Evolutionary conservation across 2,797 vertebrate species (phyloP).

Genomic region (Hoplostethus mediterraneus): DNA sequence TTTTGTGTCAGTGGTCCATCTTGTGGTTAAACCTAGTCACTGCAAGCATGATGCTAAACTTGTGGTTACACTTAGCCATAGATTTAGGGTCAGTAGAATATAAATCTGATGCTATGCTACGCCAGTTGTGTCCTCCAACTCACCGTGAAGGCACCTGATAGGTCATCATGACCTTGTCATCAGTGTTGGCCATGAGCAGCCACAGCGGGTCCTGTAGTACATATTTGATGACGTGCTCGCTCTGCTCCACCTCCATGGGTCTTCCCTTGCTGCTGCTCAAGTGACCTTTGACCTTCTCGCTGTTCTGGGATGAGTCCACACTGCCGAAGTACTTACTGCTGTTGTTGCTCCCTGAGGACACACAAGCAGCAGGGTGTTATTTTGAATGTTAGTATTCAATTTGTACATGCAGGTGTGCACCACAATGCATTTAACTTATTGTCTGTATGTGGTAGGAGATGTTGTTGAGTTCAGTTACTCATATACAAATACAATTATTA

Average conservation of each 20-base stretch:
- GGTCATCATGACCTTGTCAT: constrained; percentile 91
- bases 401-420: too few species aligned
- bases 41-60: constrained; percentile 2
- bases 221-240: constrained; percentile 81
- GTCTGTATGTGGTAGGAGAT: too few species aligned
- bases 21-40: constrained; percentile 42
- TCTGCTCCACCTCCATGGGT: constrained; percentile 69
- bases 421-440: too few species aligned
- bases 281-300: constrained; percentile 83
- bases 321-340: constrained; percentile 95
- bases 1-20: constrained; percentile 27
- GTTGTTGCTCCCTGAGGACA: constrained; percentile 88
- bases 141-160: constrained; percentile 94
- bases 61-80: background rate
- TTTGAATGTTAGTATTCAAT: background rate
- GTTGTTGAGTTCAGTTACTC: too few species aligned
- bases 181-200: constrained; percentile 87
- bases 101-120: constrained; percentile 3
- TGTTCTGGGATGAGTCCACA: constrained; percentile 92
- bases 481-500: too few species aligned
- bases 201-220: constrained; percentile 89
- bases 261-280: constrained; percentile 50
- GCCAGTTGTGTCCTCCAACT: constrained; percentile 60
- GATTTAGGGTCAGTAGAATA: background rate
- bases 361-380: constrained; percentile 4